Base-by-base conservation (phyloP, 1,140 invertebrate species). In the Pseudomyrmex cubaensis region DNA sequence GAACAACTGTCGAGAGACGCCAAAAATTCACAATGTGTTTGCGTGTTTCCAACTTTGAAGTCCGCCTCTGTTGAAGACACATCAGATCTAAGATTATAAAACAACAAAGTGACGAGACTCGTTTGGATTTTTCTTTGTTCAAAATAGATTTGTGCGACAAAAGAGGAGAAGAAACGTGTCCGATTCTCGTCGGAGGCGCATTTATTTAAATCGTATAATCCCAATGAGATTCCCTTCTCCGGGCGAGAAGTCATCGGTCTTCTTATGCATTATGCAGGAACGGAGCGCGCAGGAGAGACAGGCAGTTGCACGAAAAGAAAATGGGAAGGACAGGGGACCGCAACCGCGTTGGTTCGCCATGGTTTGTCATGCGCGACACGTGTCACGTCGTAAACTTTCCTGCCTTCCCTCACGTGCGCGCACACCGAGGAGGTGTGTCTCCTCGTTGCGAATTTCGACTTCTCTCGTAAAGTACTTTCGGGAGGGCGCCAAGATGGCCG, bases 321-420 rank as follows among this genome's bases (percentile, higher is more conserved):
- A 66, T 59, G 25, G 82, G 48, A 73, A 70, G 20, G 56, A 72
- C 56, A 66, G 56, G 13, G 50, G 13, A 13, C 9, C 50, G 50
- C 35, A 3, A 56, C 56, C 15, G 83, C n/a, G 83, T 67, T 35
- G 35, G 35, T 35, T 76, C 54, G 69, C 22, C 35, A 59, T 63
- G 63, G 78, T 85, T 87, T 84, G 83, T 90, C 85, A 88, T 87
- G 84, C 85, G 78, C 67, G 85, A 90, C 89, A 88, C 89, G 90
- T 87, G 89, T 90, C 85, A 77, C 74, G 76, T 90, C 89, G 87
- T 90, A 89, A 91, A 90, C 74, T 90, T 90, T 85, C 66, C 84
- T 73, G 48, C 59, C 63, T 80, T 78, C 12, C 62, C 63, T 10
- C 20, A 10, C 54, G 15, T 54, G 44, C 25, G 73, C 35, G 2